A percentile compares a stretch with the other conserved stretches of the same genome.
Conservation (phyloP, 92 coral and sea anemone genomes). For the Epizoanthus rinbou region DNA sequence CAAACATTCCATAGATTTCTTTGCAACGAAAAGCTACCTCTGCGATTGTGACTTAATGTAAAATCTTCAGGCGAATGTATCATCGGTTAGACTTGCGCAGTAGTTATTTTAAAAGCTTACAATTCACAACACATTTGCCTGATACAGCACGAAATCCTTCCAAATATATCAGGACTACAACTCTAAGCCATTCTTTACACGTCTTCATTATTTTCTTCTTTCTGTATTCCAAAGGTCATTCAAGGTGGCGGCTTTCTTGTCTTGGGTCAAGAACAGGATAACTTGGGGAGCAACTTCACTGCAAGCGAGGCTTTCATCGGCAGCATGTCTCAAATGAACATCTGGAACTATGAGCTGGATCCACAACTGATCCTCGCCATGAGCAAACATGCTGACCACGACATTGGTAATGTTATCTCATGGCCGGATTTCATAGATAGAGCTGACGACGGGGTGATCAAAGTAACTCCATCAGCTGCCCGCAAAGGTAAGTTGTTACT, state of each 20-base stretch:
- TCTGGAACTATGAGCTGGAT: slow-evolving; percentile 79
- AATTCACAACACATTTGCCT: no score
- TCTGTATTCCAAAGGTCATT: slow-evolving; percentile 58
- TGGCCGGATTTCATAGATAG: slow-evolving; percentile 89
- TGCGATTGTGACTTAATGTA: no score
- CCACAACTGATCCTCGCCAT: slow-evolving; percentile 62
- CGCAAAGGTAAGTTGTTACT: slow-evolving; percentile 64
- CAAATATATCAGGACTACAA: no score
- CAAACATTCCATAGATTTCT: no score
- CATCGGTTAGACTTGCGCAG: no score
- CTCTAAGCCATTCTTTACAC: not conserved
- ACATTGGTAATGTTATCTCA: slow-evolving; percentile 77
- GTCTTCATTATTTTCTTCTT: not conserved
- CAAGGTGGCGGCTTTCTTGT: slow-evolving; percentile 81
- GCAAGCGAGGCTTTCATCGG: slow-evolving; percentile 96
- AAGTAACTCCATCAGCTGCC: slow-evolving; percentile 73
- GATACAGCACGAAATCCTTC: no score
- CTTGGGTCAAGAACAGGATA: slow-evolving; percentile 96
- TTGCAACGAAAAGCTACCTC: no score
- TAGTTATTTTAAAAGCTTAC: no score
- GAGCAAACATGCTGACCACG: slow-evolving; percentile 72
- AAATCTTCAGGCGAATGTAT: no score
- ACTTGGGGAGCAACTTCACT: slow-evolving; percentile 79
- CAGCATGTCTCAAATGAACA: slow-evolving; percentile 84
- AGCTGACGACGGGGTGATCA: slow-evolving; percentile 59